Base-by-base conservation (phyloP, 2,797 vertebrate species). In the Nyctalus aviator region DNA sequence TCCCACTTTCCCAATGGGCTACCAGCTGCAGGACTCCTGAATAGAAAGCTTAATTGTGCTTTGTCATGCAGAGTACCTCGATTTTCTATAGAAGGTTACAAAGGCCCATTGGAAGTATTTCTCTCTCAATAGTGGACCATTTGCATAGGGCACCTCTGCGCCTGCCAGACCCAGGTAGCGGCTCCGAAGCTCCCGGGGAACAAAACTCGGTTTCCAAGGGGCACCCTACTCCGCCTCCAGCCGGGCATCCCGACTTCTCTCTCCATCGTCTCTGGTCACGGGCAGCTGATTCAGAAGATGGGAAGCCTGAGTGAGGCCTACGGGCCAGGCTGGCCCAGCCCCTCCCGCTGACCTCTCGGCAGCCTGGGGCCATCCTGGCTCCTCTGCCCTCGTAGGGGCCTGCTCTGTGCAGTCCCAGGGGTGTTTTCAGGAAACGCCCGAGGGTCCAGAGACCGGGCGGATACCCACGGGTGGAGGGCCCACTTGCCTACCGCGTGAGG, bases 11-110 rank as follows among this genome's bases (percentile, higher is more conserved):
- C 98, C 98, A 98, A 98, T 98, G 98, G 98, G 98, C 98, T 99
- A 98, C 99, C 99, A 99, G 99, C 99, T 99, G 99, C 99, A 98
- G 96, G 96, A 97, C 97, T 98, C 96, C 98, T 99, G 98, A 99
- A 99, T 99, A 98, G 99, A 98, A 97, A 98, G 98, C 98, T 99
- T 99, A 99, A 99, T 99, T 99, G 98, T 98, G 98, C 98, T 99
- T 99, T 99, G 99, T 99, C 98, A 99, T 99, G 99, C 99, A 98
- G 99, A 99, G 98, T 98, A 98, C 98, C 97, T 96, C 98, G 97
- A 94, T 98, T 99, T 99, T 99, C 98, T 99, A 98, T 99, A 98
- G 98, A 97, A 97, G 97, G 97, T 98, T 97, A 98, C 98, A 98
- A 98, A 98, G 98, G 97, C 97, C 96, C 95, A 98, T 98, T 98